These are phyloP conservation scores for Alca torda DNA, from an alignment of 2,797 vertebrate species.

Conservation along the genomic window DNA sequence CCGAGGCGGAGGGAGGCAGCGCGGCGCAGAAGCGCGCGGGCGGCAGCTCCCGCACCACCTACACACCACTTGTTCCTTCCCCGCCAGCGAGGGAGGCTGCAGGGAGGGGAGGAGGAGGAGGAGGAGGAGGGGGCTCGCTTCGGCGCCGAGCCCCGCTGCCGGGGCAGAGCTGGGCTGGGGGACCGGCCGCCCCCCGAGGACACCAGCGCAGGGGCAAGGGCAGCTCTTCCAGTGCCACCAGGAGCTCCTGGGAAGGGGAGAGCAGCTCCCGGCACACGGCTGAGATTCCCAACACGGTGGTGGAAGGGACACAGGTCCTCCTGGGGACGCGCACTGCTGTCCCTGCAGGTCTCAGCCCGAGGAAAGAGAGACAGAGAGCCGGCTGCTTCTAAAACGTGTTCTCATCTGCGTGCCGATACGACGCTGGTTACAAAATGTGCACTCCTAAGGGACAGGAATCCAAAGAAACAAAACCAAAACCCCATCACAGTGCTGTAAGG, in stretches of 20 bases:
- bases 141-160: accelerated
- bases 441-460: constrained; percentile 34
- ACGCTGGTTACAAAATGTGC: constrained; percentile 45
- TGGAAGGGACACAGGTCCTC: accelerated
- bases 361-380: neutral
- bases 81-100: accelerated
- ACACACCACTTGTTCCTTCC: neutral
- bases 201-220: accelerated
- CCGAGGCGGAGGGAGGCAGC: neutral
- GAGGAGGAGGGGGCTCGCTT: neutral
- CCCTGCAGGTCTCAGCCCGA: neutral
- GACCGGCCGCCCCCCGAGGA: neutral
- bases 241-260: neutral
- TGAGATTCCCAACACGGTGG: accelerated
- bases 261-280: accelerated
- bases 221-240: neutral
- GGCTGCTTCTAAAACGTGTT: constrained; percentile 32
- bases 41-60: neutral
- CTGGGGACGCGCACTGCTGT: neutral
- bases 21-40: accelerated
- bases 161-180: neutral
- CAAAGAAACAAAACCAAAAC: constrained; percentile 59
- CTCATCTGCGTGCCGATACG: neutral
- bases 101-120: neutral
- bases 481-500: constrained; percentile 77